Base-by-base conservation (phyloP, 2,113 vertebrate species). In the Colaptes auratus region DNA sequence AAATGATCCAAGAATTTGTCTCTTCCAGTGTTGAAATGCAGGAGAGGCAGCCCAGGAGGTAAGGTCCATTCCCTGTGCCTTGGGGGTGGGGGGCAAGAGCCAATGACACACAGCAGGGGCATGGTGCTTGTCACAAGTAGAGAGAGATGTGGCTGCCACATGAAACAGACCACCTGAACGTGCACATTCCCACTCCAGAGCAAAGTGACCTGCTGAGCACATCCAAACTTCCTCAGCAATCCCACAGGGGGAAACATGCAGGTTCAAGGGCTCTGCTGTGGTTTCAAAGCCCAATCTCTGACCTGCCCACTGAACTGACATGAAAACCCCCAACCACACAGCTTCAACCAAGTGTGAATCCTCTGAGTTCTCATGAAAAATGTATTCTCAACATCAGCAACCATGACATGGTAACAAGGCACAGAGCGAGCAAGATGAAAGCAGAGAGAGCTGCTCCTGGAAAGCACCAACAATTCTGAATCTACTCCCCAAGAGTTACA, bases 381-480 rank as follows among this genome's bases (percentile, higher is more conserved):
- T 10, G 5, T 2, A 23, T 15, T 71, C 60, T 46, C 67, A 67
- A 30, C 50, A 72, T 24, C 36, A 61, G 9, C 24, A 85, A 76
- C 17, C 52, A 60, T 5, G 74, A 64, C 88, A 56, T 24, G 86
- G 69, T 27, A 59, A 46, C 36, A 80, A 67, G 50, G 15, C 27
- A 24, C 73, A 48, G 53, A 52, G 3, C 0, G 5, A 92, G 20
- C 30, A 90, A 92, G 88, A 89, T 5, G 28, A 67, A 95, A 89
- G 33, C 2, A 2, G 78, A 17, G 7, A 10, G 56, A 82, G 16
- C 58, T 9, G 36, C 25, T 82, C 50, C 72, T 76, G 89, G 92
- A 86, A 93, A 93, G 89, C 42, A 86, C 85, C 92, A 79, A 65
- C 42, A 74, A 76, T 91, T 94, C 6, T 72, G 66, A 87, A 88